These are phyloP conservation scores for Temnothorax curvispinosus DNA, from an alignment of 1,140 invertebrate species.

Conservation along the genomic window DNA sequence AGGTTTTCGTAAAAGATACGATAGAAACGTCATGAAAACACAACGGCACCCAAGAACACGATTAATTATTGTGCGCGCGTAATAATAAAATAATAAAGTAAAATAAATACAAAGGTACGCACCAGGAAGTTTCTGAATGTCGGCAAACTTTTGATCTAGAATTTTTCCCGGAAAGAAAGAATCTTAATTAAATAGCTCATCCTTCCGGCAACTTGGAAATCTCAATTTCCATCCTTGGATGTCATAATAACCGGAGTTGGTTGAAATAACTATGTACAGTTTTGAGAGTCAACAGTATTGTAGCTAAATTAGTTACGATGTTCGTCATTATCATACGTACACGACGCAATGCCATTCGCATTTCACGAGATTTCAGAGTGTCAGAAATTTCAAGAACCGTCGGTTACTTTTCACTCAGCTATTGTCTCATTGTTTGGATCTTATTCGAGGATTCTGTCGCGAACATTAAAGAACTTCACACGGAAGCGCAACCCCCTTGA, in stretches of 20 bases:
- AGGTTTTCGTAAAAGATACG: background rate
- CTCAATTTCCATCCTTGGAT: background rate
- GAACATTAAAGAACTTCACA: slow-evolving; percentile 27
- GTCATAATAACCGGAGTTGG: background rate
- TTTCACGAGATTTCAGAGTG: background rate
- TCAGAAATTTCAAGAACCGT: slow-evolving; percentile 20
- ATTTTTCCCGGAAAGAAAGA: background rate
- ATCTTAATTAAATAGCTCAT: background rate
- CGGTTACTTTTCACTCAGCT: slow-evolving; percentile 33
- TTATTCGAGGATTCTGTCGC: background rate
- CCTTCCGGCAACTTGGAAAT: background rate
- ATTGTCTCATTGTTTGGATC: slow-evolving; percentile 32
- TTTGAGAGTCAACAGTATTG: background rate
- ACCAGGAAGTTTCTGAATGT: background rate
- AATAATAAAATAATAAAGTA: slow-evolving; percentile 44
- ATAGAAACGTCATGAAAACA: background rate
- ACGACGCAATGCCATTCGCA: too few relatives aligned
- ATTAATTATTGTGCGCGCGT: background rate
- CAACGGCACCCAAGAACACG: background rate
- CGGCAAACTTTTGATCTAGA: background rate
- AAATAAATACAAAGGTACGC: background rate
- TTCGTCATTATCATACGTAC: background rate
- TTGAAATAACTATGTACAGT: background rate
- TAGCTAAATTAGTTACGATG: slow-evolving; percentile 2
- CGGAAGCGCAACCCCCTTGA: background rate